Evolutionary conservation across 2,888 invertebrate genomes (phyloP).

Genomic region (Chloromyia formosa): DNA sequence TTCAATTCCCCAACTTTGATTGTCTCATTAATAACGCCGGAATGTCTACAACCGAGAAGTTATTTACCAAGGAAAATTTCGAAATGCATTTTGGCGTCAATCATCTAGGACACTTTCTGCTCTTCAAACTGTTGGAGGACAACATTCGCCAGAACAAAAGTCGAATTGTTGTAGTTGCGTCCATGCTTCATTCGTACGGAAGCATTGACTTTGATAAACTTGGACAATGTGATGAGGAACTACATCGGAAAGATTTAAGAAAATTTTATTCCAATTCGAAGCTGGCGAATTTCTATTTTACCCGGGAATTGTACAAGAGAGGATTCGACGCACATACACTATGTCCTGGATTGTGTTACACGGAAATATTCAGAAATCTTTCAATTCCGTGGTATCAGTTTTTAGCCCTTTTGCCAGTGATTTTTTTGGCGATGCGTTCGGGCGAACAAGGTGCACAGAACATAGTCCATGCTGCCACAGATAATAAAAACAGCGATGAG

Average conservation of each 20-base stretch:
- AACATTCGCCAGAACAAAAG: slow-evolving; percentile 52
- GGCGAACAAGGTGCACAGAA: slow-evolving; percentile 83
- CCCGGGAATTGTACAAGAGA: slow-evolving; percentile 70
- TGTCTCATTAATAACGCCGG: slow-evolving; percentile 86
- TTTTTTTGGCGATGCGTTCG: slow-evolving; percentile 75
- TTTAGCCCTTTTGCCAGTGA: slow-evolving; percentile 74
- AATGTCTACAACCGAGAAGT: slow-evolving; percentile 70
- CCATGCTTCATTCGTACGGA: slow-evolving; percentile 75
- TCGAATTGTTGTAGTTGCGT: slow-evolving; percentile 76
- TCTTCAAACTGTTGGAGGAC: slow-evolving; percentile 81
- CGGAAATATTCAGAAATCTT: slow-evolving; percentile 74
- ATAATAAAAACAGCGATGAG: slow-evolving; percentile 58
- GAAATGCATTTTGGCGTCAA: slow-evolving; percentile 86
- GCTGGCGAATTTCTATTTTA: slow-evolving; percentile 79
- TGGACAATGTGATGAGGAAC: slow-evolving; percentile 66
- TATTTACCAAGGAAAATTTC: slow-evolving; percentile 75
- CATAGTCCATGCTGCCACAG: slow-evolving; percentile 79
- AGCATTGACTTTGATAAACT: slow-evolving; percentile 74
- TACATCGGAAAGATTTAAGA: slow-evolving; percentile 64
- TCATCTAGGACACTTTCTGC: slow-evolving; percentile 84
- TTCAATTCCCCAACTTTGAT: slow-evolving; percentile 74
- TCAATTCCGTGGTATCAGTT: slow-evolving; percentile 76
- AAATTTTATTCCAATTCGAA: slow-evolving; percentile 80
- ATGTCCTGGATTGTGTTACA: slow-evolving; percentile 71
- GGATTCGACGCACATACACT: slow-evolving; percentile 74